Evolutionary conservation across 2,113 vertebrate genomes (phyloP).

Genomic region (Aspidoscelis tigris): DNA sequence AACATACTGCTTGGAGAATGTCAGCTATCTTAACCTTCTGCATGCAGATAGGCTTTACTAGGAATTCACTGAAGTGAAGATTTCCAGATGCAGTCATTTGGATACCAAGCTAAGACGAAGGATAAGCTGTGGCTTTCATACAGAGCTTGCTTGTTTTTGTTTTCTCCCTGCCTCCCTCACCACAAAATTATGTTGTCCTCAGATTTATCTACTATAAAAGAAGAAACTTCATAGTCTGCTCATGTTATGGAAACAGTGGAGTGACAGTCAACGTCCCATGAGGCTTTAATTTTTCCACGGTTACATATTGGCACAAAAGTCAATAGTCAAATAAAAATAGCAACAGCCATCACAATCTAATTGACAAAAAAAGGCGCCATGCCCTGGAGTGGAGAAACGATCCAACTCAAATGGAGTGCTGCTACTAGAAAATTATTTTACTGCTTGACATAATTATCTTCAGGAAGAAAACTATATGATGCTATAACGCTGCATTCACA

Average conservation of each 20-base stretch:
- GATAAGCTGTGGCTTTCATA: neutral
- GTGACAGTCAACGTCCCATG: slow-evolving; percentile 27
- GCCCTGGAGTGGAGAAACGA: slow-evolving; percentile 17
- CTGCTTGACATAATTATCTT: neutral
- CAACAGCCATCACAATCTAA: neutral
- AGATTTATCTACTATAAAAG: slow-evolving; percentile 25
- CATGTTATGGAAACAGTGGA: slow-evolving; percentile 39
- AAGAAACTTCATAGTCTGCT: slow-evolving; percentile 34
- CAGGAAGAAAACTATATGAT: neutral
- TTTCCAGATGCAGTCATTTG: slow-evolving; percentile 27
- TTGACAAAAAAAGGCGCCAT: neutral
- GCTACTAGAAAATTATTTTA: neutral
- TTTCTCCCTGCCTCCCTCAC: neutral
- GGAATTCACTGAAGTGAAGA: neutral
- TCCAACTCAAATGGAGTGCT: neutral
- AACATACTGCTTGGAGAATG: neutral
- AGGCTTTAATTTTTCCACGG: slow-evolving; percentile 10
- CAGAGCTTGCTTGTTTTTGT: neutral
- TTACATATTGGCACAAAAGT: slow-evolving; percentile 7
- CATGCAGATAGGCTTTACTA: neutral
- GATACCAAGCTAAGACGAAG: neutral
- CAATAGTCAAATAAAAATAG: slow-evolving; percentile 14
- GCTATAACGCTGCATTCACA: no score
- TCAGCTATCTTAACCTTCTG: neutral
- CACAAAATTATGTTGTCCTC: slow-evolving; percentile 11